Evolutionary conservation across 2,888 invertebrate genomes (phyloP).

Genomic region (Lepeophtheirus nordmannii): DNA sequence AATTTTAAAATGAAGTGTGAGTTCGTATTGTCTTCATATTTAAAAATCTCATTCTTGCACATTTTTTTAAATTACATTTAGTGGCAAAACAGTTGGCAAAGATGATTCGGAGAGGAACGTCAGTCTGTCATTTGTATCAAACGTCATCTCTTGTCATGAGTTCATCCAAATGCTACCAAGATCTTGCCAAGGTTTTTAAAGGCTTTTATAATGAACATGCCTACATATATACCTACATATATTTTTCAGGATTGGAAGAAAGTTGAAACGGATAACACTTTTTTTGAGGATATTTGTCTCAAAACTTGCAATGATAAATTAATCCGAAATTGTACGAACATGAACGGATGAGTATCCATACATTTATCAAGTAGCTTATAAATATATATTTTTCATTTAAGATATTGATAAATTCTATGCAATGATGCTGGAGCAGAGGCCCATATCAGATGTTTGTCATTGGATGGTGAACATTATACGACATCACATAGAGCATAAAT

Average conservation of each 20-base stretch:
- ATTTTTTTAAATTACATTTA: conserved; percentile 28
- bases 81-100: conserved; percentile 37
- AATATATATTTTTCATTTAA: neutral
- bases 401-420: neutral
- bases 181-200: conserved; percentile 31
- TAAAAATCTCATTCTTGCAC: neutral
- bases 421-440: neutral
- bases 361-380: too few species aligned
- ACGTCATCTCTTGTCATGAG: conserved; percentile 37
- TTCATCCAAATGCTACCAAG: conserved; percentile 35
- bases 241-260: conserved; percentile 36
- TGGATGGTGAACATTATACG: neutral
- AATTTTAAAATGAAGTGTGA: conserved; percentile 37
- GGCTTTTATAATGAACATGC: neutral
- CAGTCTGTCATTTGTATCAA: conserved; percentile 38
- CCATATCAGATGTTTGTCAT: neutral
- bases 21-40: conserved; percentile 28
- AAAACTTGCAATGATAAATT: neutral
- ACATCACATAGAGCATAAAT: neutral
- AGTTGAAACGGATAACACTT: conserved; percentile 34
- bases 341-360: too few species aligned
- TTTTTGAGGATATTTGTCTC: neutral
- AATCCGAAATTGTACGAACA: conserved; percentile 33
- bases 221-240: neutral
- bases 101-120: conserved; percentile 36